A percentile compares a stretch with the other conserved stretches of the same genome.
Evolutionary conservation across 2,888 invertebrate species (phyloP).

Genomic region (Leistus spinibarbis): DNA sequence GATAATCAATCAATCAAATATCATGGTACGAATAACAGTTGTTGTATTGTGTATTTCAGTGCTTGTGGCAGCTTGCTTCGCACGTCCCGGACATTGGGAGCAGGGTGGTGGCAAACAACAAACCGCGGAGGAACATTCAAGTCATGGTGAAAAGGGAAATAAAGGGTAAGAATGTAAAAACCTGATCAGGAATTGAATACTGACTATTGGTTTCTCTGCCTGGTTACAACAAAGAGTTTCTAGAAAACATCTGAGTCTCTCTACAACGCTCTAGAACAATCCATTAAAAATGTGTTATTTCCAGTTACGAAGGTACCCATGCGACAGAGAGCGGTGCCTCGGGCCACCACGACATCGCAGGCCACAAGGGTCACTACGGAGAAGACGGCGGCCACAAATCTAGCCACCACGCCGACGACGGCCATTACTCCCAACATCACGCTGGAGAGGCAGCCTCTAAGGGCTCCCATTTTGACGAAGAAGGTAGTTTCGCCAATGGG

Average conservation of each 20-base stretch:
- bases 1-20: neutral
- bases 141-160: conserved; percentile 73
- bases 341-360: conserved; percentile 76
- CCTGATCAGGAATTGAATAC: neutral
- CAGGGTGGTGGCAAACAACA: conserved; percentile 72
- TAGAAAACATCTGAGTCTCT: neutral
- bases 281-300: neutral
- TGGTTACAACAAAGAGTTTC: too few species aligned
- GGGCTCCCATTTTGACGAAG: conserved; percentile 63
- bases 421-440: conserved; percentile 68
- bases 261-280: too few species aligned
- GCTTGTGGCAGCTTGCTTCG: conserved; percentile 6
- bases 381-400: conserved; percentile 69
- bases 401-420: conserved; percentile 68
- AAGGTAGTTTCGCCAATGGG: conserved; percentile 78
- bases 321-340: conserved; percentile 70
- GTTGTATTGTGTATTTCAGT: neutral
- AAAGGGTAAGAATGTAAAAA: conserved; percentile 53
- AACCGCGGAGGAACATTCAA: conserved; percentile 67
- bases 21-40: neutral
- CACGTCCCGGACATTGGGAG: conserved; percentile 56
- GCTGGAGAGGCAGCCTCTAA: conserved; percentile 66
- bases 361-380: conserved; percentile 66
- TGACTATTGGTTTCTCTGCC: too few species aligned
- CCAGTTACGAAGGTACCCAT: conserved; percentile 70